Evolutionary conservation across 64 coral and sea anemone genomes (phyloP).

Genomic region (Porites australiensis): DNA sequence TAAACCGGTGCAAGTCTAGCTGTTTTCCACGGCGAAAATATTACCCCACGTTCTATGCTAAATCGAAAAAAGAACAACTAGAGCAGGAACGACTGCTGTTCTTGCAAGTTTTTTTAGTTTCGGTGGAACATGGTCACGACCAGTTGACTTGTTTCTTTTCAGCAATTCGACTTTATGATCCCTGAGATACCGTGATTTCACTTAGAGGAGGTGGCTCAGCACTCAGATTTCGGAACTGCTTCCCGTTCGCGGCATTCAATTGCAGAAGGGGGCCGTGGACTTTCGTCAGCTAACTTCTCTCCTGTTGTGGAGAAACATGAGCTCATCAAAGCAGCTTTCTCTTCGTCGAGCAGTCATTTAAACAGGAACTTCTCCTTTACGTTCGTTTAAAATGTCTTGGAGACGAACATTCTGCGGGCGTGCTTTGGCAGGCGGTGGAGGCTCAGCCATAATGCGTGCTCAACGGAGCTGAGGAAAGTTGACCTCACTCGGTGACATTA

Average conservation of each 20-base stretch:
- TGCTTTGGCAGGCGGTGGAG: too few relatives aligned
- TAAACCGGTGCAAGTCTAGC: constrained; percentile 26
- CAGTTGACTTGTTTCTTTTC: not conserved
- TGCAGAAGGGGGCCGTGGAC: not conserved
- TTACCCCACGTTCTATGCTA: too few relatives aligned
- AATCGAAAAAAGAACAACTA: not conserved
- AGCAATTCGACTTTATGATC: not conserved
- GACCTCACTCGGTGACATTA: too few relatives aligned
- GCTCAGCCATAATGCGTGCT: too few relatives aligned
- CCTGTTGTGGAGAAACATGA: not conserved
- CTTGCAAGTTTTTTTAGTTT: not conserved
- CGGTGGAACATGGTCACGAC: not conserved
- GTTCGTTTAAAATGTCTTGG: too few relatives aligned
- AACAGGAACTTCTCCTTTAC: too few relatives aligned
- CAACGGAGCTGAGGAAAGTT: too few relatives aligned
- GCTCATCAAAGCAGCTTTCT: not conserved
- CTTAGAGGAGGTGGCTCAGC: not conserved
- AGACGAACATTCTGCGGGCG: too few relatives aligned
- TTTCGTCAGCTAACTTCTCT: not conserved
- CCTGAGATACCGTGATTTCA: not conserved
- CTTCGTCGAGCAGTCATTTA: not conserved
- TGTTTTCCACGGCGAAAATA: not conserved
- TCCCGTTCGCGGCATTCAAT: not conserved
- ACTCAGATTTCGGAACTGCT: not conserved
- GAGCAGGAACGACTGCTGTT: not conserved